Evolutionary conservation across 1,140 invertebrate species (phyloP), one percentile per base, ranked within the genome.

Genomic region (Laupala kohalensis): DNA sequence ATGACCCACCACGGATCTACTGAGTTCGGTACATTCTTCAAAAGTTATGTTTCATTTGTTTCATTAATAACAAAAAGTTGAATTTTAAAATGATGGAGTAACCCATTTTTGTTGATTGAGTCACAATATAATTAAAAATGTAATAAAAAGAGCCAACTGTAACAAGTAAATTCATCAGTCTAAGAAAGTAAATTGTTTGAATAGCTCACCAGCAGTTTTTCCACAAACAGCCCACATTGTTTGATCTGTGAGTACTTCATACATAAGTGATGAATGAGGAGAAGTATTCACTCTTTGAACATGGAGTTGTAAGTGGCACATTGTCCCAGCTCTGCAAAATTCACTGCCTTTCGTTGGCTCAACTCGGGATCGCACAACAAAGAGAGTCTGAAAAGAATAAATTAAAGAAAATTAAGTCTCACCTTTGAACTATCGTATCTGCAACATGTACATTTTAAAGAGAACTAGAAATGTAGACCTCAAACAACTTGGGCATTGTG

Each of bases 181-280:
- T 28, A 25, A 28, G 23, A 53, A 53, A 53, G 37, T 9, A 53
- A 13, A 27, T 27, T 66, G 4, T 15, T 53, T 13, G 27, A n/a
- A 26, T 15, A 4, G 72, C 75, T 74, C 77, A 89, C 87, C 87
- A 74, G 93, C 91, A 70, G 92, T 93, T 73, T 91, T 85, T 63
- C 94, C 94, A 78, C 92, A 92, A 15, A 97, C 90, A 4, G 92
- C 94, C 95, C 95, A 97, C 83, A 94, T 89, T 26, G 89, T 90
- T 79, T 93, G 92, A 81, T 96, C 94, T 27, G 91, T 92, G 29
- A 95, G 80, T 9, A 97, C 92, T 80, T 97, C 94, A 79, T 97
- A 97, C 92, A 96, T 96, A 0, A 97, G 84, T 74, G 91, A 89
- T 71, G 73, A 73, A 25, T 77, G 75, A 6, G 71, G 69, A 69